Conservation (phyloP, 2,888 invertebrate genomes). For the Metacarcinus magister region DNA sequence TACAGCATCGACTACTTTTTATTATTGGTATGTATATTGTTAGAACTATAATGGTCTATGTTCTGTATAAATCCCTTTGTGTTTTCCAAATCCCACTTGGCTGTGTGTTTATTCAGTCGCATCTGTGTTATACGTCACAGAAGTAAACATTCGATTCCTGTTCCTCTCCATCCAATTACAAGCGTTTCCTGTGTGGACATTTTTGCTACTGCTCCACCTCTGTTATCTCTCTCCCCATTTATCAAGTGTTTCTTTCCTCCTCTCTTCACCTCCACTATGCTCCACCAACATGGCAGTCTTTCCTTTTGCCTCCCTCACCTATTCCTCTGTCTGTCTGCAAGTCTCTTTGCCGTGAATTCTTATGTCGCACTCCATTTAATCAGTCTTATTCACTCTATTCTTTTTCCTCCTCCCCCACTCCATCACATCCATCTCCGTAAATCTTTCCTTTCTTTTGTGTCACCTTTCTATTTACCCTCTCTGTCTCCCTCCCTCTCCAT, state of each 20-base stretch:
- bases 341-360: conserved; percentile 32
- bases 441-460: conserved; percentile 38
- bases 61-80: conserved; percentile 4
- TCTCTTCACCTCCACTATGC: background rate
- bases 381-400: conserved; percentile 40
- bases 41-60: background rate
- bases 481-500: background rate
- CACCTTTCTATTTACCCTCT: conserved; percentile 38
- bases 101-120: background rate
- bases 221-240: background rate
- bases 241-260: background rate
- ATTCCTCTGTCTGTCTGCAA: conserved; percentile 21
- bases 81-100: background rate
- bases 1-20: background rate
- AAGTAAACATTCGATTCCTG: conserved; percentile 3
- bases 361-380: conserved; percentile 48
- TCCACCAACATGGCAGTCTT: background rate
- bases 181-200: background rate
- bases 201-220: background rate
- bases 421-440: conserved; percentile 45
- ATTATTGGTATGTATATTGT: background rate
- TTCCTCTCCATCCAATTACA: background rate
- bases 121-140: background rate
- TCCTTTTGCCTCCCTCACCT: background rate
- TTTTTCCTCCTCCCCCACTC: background rate